Evolutionary conservation across 2,113 vertebrate genomes (phyloP), one percentile per base, ranked within the genome.

Genomic region (Chionomys nivalis): DNA sequence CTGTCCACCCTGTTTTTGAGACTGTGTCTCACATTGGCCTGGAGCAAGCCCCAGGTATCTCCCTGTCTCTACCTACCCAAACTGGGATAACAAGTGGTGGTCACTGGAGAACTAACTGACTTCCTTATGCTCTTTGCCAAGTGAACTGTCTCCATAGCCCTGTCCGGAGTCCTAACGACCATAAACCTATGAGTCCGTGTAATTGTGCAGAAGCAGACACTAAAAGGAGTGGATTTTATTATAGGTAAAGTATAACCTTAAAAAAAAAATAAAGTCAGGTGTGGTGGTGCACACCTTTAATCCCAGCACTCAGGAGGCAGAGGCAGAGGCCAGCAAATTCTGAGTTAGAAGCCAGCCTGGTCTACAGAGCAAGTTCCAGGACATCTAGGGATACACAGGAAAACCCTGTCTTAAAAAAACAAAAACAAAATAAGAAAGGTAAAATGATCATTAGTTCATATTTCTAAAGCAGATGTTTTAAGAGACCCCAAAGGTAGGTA

Each of bases 401-500:
- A 83, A 14, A 63, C 81, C 55, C 81, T 83, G 55, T 11, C 33
- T 66, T 58, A 36, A 81, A 81, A 58, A 36, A 19, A 79, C 31
- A 36, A 49, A 78, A 79, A 55, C 9, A 79, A 79, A n/a, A 31
- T 66, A 78, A 49, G 19, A 88, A 89, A 93, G 33, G 66, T 47
- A 94, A 95, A 87, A 42, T 2, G 7, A 7, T 47, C 49, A 49
- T 44, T 86, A 89, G 44, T 87, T 93, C 68, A 10, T 21, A 49
- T 79, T 92, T 93, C 75, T 81, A 96, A 89, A 65, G 66, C n/a
- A 96, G 17, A 44, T 11, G 1, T 55, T 70, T 91, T 28, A 90
- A 94, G 36, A 83, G 19, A 68, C 49, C 16, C 47, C 55, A 87
- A 91, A 90, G 19, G 31, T 42, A 49, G 36, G 39, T 61, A 85